Percentiles rank a stretch among this genome's conserved stretches.
Evolutionary conservation across 2,113 vertebrate genomes (phyloP).

Genomic region (Catharus fuscescens): DNA sequence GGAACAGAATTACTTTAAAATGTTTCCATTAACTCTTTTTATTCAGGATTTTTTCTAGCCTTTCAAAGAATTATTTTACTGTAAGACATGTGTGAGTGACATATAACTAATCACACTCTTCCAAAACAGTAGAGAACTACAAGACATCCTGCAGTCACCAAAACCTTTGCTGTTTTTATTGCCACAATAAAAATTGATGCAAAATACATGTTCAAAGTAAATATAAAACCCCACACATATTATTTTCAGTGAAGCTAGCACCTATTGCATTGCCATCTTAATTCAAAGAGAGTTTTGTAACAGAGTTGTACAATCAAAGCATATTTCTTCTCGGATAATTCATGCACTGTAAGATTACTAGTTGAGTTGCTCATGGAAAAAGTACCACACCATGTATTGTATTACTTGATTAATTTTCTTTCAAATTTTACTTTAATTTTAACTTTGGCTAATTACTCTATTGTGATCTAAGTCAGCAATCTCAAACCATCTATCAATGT

Average conservation of each 20-base stretch:
- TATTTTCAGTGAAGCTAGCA: background rate
- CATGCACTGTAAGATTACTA: background rate
- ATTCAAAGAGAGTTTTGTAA: background rate
- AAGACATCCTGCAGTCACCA: background rate
- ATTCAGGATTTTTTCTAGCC: background rate
- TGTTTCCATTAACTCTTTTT: background rate
- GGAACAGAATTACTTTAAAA: background rate
- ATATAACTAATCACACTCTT: background rate
- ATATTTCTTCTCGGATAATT: background rate
- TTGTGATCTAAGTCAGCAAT: constrained; percentile 39
- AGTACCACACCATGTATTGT: background rate
- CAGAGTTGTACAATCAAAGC: background rate
- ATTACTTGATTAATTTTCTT: constrained; percentile 35
- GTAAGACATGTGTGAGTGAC: background rate
- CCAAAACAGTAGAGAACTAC: background rate
- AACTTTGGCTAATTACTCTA: constrained; percentile 38
- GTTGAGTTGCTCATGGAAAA: background rate
- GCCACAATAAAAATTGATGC: background rate
- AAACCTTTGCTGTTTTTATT: background rate
- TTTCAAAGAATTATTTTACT: background rate
- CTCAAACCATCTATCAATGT: constrained; percentile 20
- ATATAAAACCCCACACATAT: accelerated
- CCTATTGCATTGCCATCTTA: background rate
- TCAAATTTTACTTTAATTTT: constrained; percentile 38
- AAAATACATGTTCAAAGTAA: background rate